Conservation (phyloP, 1,140 invertebrate species). For the Formica selysi region DNA sequence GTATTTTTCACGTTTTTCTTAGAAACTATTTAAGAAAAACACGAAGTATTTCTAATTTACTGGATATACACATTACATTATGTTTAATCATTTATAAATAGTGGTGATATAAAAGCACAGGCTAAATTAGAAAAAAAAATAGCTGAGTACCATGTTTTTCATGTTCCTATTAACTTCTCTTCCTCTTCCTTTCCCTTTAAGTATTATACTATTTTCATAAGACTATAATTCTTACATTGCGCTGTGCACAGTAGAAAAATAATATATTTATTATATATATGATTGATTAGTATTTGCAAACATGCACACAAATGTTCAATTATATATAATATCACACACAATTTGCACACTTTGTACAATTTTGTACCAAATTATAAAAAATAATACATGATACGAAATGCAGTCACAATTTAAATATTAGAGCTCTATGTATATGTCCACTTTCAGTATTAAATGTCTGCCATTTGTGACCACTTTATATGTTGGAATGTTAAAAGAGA, state of each 20-base stretch:
- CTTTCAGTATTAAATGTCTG: too few relatives aligned
- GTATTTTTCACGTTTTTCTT: constrained; percentile 48
- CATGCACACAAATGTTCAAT: background rate
- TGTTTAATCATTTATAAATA: constrained; percentile 62
- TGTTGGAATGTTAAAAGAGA: background rate
- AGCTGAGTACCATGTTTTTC: background rate
- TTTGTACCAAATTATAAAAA: background rate
- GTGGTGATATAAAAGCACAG: constrained; percentile 54
- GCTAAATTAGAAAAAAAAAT: constrained; percentile 56
- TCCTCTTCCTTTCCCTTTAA: background rate
- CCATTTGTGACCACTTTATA: background rate
- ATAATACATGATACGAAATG: background rate
- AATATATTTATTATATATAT: constrained; percentile 20
- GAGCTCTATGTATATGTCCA: background rate
- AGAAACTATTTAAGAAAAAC: constrained; percentile 45
- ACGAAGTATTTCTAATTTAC: constrained; percentile 55
- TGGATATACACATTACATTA: constrained; percentile 51
- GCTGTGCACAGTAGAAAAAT: background rate
- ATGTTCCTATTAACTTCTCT: background rate
- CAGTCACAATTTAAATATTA: background rate
- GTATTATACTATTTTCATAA: background rate
- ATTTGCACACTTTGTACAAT: background rate
- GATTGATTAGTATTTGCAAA: background rate
- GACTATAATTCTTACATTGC: background rate
- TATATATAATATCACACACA: constrained; percentile 11